A percentile compares a stretch with the other conserved stretches of the same genome.
These are phyloP conservation scores for Pogonognathellus flavescens DNA, from an alignment of 1,140 invertebrate genomes.

Conservation along the genomic window DNA sequence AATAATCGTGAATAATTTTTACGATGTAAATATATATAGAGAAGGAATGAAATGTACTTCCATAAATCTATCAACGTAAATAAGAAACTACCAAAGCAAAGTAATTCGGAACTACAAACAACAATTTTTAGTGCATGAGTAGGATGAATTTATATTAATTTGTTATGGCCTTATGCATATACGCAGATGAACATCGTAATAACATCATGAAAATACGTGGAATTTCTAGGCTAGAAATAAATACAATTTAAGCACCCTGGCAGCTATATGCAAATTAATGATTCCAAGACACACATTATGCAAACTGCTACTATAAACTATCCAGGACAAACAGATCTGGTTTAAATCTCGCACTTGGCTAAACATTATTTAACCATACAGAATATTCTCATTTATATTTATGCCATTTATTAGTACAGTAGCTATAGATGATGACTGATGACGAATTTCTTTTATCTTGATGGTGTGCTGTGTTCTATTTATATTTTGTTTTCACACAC, in stretches of 20 bases:
- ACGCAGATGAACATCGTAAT: neutral
- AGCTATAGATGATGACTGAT: neutral
- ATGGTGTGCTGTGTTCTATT: neutral
- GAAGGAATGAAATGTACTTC: neutral
- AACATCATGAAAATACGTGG: too few relatives aligned
- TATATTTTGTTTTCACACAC: conserved; percentile 6
- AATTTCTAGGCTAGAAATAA: neutral
- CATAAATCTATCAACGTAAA: neutral
- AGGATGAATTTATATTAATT: neutral
- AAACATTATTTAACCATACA: too few relatives aligned
- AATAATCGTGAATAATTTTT: too few relatives aligned
- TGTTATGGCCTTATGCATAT: neutral
- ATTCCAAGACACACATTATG: neutral
- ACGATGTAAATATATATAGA: too few relatives aligned
- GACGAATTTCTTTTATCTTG: neutral
- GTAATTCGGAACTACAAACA: neutral
- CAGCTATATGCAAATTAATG: neutral
- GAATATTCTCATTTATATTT: neutral
- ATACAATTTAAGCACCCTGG: neutral
- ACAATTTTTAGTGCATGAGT: neutral
- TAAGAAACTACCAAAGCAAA: too few relatives aligned
- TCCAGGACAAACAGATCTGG: too few relatives aligned
- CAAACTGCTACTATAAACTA: too few relatives aligned
- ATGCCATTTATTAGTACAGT: neutral
- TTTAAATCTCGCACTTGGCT: too few relatives aligned